Evolutionary conservation across 2,113 vertebrate species (phyloP).

Genomic region (Phaethon lepturus): DNA sequence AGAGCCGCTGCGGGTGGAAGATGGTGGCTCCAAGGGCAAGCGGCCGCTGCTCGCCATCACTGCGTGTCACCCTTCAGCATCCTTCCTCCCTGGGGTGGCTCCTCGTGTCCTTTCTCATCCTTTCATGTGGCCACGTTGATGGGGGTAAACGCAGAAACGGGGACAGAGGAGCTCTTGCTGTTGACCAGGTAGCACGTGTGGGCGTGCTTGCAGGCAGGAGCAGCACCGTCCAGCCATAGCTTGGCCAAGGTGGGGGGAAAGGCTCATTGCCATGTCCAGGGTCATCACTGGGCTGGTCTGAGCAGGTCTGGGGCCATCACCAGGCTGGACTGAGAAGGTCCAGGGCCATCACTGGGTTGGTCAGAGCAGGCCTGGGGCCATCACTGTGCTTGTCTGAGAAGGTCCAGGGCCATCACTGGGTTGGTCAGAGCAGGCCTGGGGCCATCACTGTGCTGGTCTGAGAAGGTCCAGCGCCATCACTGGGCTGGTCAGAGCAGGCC

Average conservation of each 20-base stretch:
- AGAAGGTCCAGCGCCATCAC: not conserved
- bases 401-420: not conserved
- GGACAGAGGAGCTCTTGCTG: not conserved
- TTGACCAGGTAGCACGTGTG: not conserved
- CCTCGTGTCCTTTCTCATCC: not conserved
- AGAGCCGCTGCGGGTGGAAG: rapidly evolving
- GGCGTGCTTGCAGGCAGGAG: not conserved
- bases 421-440: not conserved
- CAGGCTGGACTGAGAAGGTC: not conserved
- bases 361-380: too few species aligned
- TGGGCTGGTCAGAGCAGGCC: not conserved
- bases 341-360: too few species aligned
- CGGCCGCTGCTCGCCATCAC: rapidly evolving
- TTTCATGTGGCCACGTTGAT: not conserved
- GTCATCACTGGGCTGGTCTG: not conserved
- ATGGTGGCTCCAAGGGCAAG: not conserved
- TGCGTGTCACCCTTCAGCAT: not conserved
- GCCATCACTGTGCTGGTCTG: not conserved
- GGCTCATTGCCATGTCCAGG: not conserved
- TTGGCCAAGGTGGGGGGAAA: rapidly evolving
- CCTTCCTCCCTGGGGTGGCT: not conserved
- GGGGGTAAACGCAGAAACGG: not conserved
- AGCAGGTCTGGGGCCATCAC: not conserved
- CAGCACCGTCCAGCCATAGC: not conserved
- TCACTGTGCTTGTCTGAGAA: too few species aligned